Base-by-base conservation (phyloP, 2,888 invertebrate genomes). In the Sarcophaga carnaria region DNA sequence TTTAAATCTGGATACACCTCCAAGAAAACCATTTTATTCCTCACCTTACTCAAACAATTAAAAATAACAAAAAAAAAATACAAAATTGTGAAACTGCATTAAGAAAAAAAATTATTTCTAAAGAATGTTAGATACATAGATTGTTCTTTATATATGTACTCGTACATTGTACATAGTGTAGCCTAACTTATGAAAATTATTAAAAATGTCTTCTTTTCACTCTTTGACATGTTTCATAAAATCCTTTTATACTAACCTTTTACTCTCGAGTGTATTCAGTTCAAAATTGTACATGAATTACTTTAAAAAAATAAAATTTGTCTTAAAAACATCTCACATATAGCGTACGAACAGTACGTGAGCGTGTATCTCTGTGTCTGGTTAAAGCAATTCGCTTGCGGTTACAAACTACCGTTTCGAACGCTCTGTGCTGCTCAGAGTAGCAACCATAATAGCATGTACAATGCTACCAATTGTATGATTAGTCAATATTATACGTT, bases 271-370 rank as follows among this genome's bases (percentile, higher is more conserved):
- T 54, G 22, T 25, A 3, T 17, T 17, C 0, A 17, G 37, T 25
- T 54, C 12, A 49, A 14, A 54, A 86, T 77, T 77, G 80, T 80
- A 66, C 79, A 71, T 75, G 75, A 54, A 60, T 81, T 75, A 62
- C 27, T 70, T 54, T 27, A 25, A 49, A 54, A 59, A 47, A 45
- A 49, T 87, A 59, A 47, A 45, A 49, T 87, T 54, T 64, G 14
- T 78, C 67, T 80, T 49, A 60, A 78, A 78, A 70, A 60, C 75
- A 62, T 72, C 27, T 77, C 64, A 79, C 63, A 45, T 20, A 37
- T 6, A 37, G 37, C 4, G 62, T 49, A 54, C 17, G 37, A 37
- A 37, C 8, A 37, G 37, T 54, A 54, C 14, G 54, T 54, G 54
- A 59, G 71, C 59, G 71, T 54, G 17, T 54, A 54, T 54, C 17